A percentile compares a stretch with the other conserved stretches of the same genome.
phyloP scores from a whole-genome alignment of 2,797 vertebrate species.

The Vipera ursinii region DNA sequence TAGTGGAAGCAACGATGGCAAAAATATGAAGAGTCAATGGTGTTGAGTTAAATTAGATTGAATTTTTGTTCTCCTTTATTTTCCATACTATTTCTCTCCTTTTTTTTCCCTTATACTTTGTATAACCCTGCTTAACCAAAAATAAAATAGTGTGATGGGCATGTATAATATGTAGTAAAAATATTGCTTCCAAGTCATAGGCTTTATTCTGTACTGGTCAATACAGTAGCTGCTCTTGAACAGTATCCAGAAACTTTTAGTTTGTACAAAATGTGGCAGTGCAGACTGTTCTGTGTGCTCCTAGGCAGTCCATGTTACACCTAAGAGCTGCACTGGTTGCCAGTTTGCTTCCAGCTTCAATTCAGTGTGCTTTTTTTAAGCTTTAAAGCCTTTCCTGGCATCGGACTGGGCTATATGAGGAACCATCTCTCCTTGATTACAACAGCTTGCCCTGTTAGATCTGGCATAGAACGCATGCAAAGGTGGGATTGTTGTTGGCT shows the following conservation, averaged over 20 bases:
- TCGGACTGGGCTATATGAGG: too few species aligned
- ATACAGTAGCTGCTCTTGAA: not conserved
- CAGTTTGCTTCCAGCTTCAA: not conserved
- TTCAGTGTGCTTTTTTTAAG: not conserved
- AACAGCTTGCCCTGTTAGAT: not conserved
- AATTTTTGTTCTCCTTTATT: not conserved
- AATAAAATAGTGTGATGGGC: not conserved
- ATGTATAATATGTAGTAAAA: not conserved
- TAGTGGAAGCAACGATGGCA: not conserved
- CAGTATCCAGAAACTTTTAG: not conserved
- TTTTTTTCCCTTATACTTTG: not conserved
- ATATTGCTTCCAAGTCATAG: not conserved
- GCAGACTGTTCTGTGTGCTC: not conserved
- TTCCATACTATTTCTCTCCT: not conserved
- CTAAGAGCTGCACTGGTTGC: too few species aligned
- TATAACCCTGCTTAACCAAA: not conserved
- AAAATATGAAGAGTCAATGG: not conserved
- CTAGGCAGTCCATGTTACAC: not conserved
- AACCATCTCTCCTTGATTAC: not conserved
- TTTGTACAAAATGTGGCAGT: not conserved
- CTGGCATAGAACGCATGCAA: not conserved
- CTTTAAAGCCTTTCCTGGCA: not conserved
- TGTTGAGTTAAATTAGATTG: not conserved
- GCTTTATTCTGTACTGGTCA: not conserved
- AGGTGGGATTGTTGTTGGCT: not conserved